Evolutionary conservation across 2,113 vertebrate genomes (phyloP).

Genomic region (Podarcis cretensis): DNA sequence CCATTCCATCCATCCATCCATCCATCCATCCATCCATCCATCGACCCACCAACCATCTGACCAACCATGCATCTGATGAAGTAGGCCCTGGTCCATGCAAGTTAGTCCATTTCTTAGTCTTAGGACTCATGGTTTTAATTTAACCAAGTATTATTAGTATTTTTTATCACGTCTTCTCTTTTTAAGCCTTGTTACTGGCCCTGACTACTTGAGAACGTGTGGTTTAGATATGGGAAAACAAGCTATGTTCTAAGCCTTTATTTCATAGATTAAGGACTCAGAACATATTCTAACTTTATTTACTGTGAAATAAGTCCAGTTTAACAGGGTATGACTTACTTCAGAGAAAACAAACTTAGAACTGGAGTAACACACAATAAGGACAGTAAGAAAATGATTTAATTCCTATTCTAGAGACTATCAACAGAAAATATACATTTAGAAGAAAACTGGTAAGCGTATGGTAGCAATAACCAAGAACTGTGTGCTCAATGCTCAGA

Average conservation of each 20-base stretch:
- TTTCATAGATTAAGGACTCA: background rate
- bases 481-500: conserved; percentile 57
- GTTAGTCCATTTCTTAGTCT: background rate
- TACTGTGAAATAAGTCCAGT: background rate
- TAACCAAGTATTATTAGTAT: background rate
- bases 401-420: background rate
- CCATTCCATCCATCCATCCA: too few relatives aligned
- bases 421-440: background rate
- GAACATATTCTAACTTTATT: background rate
- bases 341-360: background rate
- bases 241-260: background rate
- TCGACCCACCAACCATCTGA: background rate
- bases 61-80: background rate
- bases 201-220: background rate
- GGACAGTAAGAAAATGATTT: conserved; percentile 7
- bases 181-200: background rate
- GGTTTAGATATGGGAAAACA: background rate
- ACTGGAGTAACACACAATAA: background rate
- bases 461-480: conserved; percentile 20
- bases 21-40: background rate
- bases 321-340: background rate
- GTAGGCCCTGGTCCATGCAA: background rate
- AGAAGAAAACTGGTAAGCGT: conserved; percentile 22
- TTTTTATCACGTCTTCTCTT: background rate
- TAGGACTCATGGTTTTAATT: background rate